Evolutionary conservation across 2,797 vertebrate species (phyloP).

Genomic region (Avahi laniger): DNA sequence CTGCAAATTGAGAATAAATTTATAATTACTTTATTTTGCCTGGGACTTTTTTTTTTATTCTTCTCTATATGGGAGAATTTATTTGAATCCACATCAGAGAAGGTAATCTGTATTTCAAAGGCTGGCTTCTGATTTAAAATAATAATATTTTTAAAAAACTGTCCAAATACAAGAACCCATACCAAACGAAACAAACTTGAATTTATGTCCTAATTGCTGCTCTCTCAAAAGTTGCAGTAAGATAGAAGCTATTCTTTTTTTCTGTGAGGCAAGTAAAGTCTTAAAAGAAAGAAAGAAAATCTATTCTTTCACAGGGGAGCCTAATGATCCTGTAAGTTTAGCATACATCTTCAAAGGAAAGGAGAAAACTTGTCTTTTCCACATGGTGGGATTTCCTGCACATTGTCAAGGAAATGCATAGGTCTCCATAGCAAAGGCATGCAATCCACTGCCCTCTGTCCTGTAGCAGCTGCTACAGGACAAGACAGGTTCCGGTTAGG

Average conservation of each 20-base stretch:
- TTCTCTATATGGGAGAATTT: background rate
- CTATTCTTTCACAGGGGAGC: slow-evolving; percentile 18
- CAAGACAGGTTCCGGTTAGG: background rate
- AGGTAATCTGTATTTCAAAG: slow-evolving; percentile 10
- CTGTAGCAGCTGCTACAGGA: background rate
- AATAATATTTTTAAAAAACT: background rate
- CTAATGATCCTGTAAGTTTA: slow-evolving; percentile 52
- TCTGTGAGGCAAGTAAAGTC: background rate
- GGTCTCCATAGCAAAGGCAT: background rate
- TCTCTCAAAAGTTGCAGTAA: background rate
- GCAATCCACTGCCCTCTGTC: background rate
- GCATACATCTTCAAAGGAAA: slow-evolving; percentile 16
- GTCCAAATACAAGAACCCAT: background rate
- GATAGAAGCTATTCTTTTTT: background rate
- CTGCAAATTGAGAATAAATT: slow-evolving; percentile 70
- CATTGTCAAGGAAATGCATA: background rate
- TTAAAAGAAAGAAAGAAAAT: slow-evolving; percentile 30
- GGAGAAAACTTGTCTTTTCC: slow-evolving; percentile 54
- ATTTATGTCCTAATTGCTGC: background rate
- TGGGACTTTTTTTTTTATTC: background rate
- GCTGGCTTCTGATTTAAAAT: background rate
- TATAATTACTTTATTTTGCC: slow-evolving; percentile 44
- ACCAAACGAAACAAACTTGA: background rate
- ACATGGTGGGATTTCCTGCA: background rate
- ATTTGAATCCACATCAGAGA: background rate